Evolutionary conservation across 2,113 vertebrate genomes (phyloP).

Genomic region (Sylvicapra grimmia): DNA sequence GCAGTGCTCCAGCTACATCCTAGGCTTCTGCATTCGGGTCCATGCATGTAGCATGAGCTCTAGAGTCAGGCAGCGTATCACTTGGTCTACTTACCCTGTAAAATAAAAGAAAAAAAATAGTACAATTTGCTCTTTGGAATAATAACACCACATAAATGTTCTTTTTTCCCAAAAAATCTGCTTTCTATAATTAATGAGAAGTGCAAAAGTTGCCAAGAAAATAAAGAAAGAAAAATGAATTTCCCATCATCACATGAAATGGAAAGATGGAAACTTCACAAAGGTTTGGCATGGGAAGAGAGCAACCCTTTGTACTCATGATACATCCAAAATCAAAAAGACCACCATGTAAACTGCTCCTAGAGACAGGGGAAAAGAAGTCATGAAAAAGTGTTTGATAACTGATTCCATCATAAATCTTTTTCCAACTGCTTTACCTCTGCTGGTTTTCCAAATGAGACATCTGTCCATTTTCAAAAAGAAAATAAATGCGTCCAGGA

Average conservation of each 20-base stretch:
- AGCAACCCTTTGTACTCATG: neutral
- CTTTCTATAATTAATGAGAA: neutral
- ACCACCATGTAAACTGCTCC: neutral
- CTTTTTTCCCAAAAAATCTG: neutral
- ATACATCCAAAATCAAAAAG: neutral
- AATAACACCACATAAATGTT: neutral
- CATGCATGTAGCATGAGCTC: no score
- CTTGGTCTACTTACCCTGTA: neutral
- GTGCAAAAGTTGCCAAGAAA: neutral
- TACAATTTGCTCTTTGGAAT: neutral
- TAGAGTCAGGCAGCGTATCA: neutral
- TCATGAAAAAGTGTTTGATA: neutral
- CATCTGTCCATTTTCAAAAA: conserved; percentile 9
- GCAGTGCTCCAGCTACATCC: no score
- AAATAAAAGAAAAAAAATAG: conserved; percentile 16
- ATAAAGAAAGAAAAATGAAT: neutral
- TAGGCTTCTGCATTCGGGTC: no score
- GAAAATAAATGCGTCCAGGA: conserved; percentile 1
- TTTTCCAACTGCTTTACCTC: neutral
- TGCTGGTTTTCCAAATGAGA: conserved; percentile 42
- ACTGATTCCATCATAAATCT: neutral
- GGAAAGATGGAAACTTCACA: neutral
- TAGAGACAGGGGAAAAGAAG: neutral
- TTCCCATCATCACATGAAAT: neutral
- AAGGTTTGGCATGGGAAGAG: neutral